These are phyloP conservation scores for Aphelenchoides fujianensis DNA, from an alignment of 1,140 invertebrate species.

Conservation along the genomic window DNA sequence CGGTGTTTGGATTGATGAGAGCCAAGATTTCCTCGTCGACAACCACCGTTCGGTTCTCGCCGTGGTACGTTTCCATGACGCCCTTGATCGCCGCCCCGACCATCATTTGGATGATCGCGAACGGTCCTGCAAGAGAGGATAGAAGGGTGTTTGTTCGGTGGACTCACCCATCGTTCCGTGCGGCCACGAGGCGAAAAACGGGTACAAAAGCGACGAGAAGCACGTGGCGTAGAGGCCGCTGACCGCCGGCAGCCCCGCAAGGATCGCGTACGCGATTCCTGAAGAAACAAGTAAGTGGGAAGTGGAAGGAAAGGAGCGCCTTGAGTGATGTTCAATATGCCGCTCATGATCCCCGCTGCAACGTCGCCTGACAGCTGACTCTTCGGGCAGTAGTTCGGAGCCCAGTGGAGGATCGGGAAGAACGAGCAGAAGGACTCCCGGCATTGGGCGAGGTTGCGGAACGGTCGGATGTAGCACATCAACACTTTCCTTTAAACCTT, in stretches of 20 bases:
- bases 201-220: constrained; percentile 9
- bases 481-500: constrained; percentile 11
- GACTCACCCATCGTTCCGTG: constrained; percentile 19
- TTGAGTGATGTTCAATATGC: constrained; percentile 24
- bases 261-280: constrained; percentile 15
- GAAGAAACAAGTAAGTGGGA: not conserved
- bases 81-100: constrained; percentile 10
- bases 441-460: not conserved
- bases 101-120: constrained; percentile 16
- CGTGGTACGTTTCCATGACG: constrained; percentile 18
- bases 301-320: not conserved
- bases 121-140: not conserved
- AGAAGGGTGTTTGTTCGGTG: not conserved
- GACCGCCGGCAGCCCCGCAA: constrained; percentile 12
- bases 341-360: constrained; percentile 33
- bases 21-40: constrained; percentile 12
- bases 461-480: not conserved
- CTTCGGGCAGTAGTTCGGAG: constrained; percentile 29
- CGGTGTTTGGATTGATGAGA: constrained; percentile 20
- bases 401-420: constrained; percentile 35
- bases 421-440: constrained; percentile 6
- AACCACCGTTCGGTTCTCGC: not conserved
- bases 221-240: not conserved
- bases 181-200: constrained; percentile 19
- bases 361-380: constrained; percentile 29